Conservation (phyloP, 2,888 invertebrate genomes). For the Caenorhabditis parvicauda region DNA sequence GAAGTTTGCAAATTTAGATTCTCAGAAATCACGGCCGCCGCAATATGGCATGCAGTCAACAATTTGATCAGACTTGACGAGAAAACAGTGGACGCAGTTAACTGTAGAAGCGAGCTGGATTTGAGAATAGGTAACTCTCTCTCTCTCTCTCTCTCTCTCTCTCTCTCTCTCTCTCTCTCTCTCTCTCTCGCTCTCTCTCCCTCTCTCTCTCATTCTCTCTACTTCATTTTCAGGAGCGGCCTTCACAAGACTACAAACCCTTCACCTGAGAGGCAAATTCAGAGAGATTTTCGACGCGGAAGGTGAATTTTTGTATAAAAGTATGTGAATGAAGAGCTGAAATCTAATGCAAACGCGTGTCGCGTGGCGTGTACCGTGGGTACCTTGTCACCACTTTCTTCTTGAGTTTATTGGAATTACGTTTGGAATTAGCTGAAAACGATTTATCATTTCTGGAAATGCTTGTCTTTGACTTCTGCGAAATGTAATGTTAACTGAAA, state of each 20-base stretch:
- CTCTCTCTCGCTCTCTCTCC: no score
- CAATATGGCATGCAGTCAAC: slow-evolving; percentile 78
- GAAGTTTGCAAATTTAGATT: slow-evolving; percentile 74
- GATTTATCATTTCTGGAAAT: no score
- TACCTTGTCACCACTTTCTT: no score
- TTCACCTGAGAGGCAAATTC: slow-evolving; percentile 72
- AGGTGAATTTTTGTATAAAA: no score
- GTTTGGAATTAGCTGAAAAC: no score
- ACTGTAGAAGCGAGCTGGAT: slow-evolving; percentile 77
- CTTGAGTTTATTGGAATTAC: no score
- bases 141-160: slow-evolving; percentile 2
- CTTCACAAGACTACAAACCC: slow-evolving; percentile 93
- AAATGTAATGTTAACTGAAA: no score
- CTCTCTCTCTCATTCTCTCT: neutral
- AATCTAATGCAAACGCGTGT: no score
- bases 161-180: neutral
- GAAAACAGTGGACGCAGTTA: slow-evolving; percentile 80
- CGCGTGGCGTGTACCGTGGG: no score
- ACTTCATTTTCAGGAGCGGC: slow-evolving; percentile 71
- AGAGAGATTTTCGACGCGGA: slow-evolving; percentile 22
- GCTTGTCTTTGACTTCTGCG: no score
- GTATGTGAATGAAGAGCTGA: no score
- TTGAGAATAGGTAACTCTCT: slow-evolving; percentile 89
- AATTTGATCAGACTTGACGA: slow-evolving; percentile 80
- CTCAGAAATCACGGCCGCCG: slow-evolving; percentile 88